Conservation (phyloP, 2,797 vertebrate species). For the Notoglanidium macrostoma region DNA sequence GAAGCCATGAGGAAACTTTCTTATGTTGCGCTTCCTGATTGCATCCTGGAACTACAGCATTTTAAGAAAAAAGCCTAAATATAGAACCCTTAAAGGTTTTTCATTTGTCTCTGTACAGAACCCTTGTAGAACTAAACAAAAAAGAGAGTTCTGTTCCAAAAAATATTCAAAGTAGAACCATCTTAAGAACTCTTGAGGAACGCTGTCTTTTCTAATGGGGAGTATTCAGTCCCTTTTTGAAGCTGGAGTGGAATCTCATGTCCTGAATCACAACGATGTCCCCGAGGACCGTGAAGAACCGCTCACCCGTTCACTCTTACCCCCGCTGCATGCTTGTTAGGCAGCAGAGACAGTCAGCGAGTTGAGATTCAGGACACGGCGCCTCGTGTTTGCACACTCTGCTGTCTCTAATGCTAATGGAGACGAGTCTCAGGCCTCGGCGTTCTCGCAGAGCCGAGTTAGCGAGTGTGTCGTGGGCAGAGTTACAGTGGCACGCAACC, state of each 20-base stretch:
- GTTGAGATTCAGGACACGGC: slow-evolving; percentile 25
- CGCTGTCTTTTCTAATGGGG: background rate
- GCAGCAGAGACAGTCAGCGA: slow-evolving; percentile 16
- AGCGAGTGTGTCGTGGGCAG: background rate
- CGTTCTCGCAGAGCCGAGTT: background rate
- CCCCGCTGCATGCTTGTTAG: slow-evolving; percentile 43
- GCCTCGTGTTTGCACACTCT: background rate
- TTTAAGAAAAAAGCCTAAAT: background rate
- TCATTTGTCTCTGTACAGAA: background rate
- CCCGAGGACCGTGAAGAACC: background rate
- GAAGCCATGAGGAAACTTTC: background rate
- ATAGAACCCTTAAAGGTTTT: too few relatives aligned
- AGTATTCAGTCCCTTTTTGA: background rate
- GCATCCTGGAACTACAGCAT: background rate
- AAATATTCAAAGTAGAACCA: background rate
- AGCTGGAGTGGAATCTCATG: slow-evolving; percentile 7
- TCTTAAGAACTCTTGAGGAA: background rate
- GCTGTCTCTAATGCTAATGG: slow-evolving; percentile 23
- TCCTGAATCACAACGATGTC: slow-evolving; percentile 6
- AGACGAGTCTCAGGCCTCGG: background rate
- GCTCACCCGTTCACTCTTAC: slow-evolving; percentile 25
- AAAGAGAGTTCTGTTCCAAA: background rate
- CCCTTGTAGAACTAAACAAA: background rate
- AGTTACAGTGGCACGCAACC: background rate
- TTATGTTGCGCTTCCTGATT: background rate